Conservation (phyloP, 2,113 vertebrate genomes). For the Smithornis capensis region DNA sequence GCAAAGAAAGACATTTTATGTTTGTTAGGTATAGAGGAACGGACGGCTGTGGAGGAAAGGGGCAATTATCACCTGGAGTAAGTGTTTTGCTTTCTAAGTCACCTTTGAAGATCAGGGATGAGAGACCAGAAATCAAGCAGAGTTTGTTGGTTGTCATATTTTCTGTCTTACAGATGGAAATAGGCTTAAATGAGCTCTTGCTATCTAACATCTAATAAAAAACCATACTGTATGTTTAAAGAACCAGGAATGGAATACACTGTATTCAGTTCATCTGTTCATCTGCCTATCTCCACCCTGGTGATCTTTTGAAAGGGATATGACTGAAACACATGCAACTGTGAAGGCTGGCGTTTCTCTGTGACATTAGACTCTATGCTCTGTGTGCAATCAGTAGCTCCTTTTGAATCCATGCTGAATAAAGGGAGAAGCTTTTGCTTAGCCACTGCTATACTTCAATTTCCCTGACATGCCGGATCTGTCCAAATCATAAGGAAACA, state of each 20-base stretch:
- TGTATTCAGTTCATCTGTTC: background rate
- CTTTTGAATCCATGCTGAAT: background rate
- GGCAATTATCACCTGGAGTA: conserved; percentile 28
- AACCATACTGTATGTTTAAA: background rate
- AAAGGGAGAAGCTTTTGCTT: background rate
- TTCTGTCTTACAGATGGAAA: background rate
- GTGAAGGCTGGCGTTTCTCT: background rate
- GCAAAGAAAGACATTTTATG: background rate
- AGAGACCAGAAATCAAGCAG: background rate
- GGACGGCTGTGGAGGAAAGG: background rate
- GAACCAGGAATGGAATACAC: background rate
- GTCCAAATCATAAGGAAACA: background rate
- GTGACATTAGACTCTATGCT: background rate
- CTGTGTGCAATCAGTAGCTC: background rate
- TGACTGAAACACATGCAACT: background rate
- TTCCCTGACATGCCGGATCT: background rate
- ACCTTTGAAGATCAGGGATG: background rate
- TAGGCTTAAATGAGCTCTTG: background rate
- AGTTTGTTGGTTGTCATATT: background rate
- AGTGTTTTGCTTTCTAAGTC: conserved; percentile 4
- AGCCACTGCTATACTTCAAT: background rate
- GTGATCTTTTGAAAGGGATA: background rate
- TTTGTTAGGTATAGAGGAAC: background rate
- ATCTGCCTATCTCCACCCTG: background rate
- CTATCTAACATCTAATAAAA: background rate